Evolutionary conservation across 2,888 invertebrate species (phyloP).

Genomic region (Agonum fuliginosum): DNA sequence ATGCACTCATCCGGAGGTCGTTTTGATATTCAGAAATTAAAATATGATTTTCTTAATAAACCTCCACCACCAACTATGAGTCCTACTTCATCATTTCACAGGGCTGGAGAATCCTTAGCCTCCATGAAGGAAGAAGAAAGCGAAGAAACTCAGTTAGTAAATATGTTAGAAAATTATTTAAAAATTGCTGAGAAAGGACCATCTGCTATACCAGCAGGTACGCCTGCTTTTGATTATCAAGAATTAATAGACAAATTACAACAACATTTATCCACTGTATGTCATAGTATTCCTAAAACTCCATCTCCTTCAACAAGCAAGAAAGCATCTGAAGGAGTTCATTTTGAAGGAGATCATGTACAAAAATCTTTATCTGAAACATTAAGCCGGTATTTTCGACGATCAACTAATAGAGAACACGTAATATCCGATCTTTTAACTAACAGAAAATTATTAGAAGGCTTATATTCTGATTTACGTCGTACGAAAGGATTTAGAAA

Average conservation of each 20-base stretch:
- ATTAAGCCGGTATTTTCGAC: constrained; percentile 80
- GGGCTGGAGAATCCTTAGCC: constrained; percentile 65
- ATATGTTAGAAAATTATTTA: constrained; percentile 81
- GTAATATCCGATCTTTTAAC: constrained; percentile 84
- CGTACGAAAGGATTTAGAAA: constrained; percentile 78
- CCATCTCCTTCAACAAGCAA: constrained; percentile 55
- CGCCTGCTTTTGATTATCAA: constrained; percentile 75
- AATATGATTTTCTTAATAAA: constrained; percentile 79
- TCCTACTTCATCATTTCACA: constrained; percentile 64
- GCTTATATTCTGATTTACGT: constrained; percentile 82
- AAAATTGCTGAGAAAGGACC: constrained; percentile 73
- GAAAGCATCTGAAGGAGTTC: constrained; percentile 62
- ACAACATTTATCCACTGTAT: constrained; percentile 73
- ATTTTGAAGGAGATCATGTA: constrained; percentile 74
- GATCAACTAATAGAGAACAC: constrained; percentile 79
- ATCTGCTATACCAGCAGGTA: constrained; percentile 54
- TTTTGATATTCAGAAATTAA: constrained; percentile 81
- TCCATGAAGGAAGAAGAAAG: constrained; percentile 69
- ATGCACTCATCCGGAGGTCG: constrained; percentile 75
- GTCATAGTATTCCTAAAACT: constrained; percentile 61
- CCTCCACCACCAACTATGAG: constrained; percentile 67
- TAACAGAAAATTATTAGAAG: constrained; percentile 83
- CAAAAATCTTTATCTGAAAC: constrained; percentile 80
- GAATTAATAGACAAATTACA: constrained; percentile 80
- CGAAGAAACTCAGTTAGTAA: constrained; percentile 77